These are phyloP conservation scores for Bembecia ichneumoniformis DNA, from an alignment of 2,888 invertebrate species.

Conservation along the genomic window DNA sequence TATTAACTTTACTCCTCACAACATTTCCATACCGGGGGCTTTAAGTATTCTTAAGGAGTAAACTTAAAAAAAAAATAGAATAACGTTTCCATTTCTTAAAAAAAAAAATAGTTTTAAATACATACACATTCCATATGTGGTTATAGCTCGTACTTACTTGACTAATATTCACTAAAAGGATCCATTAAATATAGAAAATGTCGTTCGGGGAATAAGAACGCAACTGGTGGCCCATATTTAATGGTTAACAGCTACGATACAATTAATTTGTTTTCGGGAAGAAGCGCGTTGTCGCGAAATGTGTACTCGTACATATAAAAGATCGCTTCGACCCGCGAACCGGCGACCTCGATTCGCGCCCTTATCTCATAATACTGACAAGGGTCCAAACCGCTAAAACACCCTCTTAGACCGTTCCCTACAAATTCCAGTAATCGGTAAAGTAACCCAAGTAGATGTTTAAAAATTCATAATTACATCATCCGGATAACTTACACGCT, in stretches of 20 bases:
- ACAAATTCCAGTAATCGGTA: neutral
- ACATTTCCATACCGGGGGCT: too few species aligned
- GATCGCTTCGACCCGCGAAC: neutral
- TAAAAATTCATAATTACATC: too few species aligned
- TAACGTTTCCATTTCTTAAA: too few species aligned
- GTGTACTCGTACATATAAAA: constrained; percentile 1
- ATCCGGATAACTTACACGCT: too few species aligned
- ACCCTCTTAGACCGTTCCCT: constrained; percentile 15
- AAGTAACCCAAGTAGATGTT: too few species aligned
- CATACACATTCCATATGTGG: too few species aligned
- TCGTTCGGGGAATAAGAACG: constrained; percentile 14
- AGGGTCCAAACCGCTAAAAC: constrained; percentile 47
- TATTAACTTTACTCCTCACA: too few species aligned
- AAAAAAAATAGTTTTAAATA: too few species aligned
- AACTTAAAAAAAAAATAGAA: too few species aligned
- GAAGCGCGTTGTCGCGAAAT: constrained; percentile 21
- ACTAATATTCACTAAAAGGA: too few species aligned
- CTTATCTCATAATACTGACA: constrained; percentile 23
- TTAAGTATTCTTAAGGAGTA: too few species aligned
- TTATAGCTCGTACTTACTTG: too few species aligned
- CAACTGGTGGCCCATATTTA: constrained; percentile 57
- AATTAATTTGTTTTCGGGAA: constrained; percentile 32
- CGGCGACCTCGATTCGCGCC: constrained; percentile 4
- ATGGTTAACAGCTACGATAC: constrained; percentile 42
- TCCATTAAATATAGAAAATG: constrained; percentile 4